phyloP scores from a whole-genome alignment of 1,140 invertebrate genomes.

The Eriosoma lanigerum region DNA sequence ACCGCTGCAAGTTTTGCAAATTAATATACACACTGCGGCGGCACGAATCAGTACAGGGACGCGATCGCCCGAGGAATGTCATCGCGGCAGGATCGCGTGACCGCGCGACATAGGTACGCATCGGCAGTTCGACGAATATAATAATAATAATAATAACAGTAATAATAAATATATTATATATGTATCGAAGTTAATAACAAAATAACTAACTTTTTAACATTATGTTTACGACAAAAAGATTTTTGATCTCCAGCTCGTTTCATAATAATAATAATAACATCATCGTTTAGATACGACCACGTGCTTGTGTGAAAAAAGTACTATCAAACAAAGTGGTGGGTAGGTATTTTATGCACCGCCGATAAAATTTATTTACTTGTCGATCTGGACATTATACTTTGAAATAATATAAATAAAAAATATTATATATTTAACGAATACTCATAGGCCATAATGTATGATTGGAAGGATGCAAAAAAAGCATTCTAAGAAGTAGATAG shows the following conservation, averaged over 20 bases:
- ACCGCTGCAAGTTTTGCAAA: constrained; percentile 1
- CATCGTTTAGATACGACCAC: neutral
- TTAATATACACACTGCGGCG: neutral
- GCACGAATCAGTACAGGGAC: constrained; percentile 21
- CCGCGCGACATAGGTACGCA: neutral
- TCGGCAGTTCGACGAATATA: constrained; percentile 1
- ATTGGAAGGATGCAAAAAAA: no score
- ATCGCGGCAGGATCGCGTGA: neutral
- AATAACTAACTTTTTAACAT: neutral
- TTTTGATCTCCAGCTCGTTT: neutral
- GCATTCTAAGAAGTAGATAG: no score
- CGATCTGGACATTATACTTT: no score
- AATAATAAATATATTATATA: neutral
- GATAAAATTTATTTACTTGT: no score
- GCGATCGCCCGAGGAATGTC: neutral
- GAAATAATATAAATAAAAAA: no score
- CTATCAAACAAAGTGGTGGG: no score
- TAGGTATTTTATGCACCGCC: no score
- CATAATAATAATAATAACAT: neutral
- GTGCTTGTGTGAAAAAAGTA: no score
- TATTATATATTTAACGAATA: no score
- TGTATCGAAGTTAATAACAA: neutral
- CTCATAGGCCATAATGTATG: no score
- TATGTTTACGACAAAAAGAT: neutral
- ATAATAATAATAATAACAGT: no score